Conservation (phyloP, 2,888 invertebrate species). For the Ditylenchus weischeri region DNA sequence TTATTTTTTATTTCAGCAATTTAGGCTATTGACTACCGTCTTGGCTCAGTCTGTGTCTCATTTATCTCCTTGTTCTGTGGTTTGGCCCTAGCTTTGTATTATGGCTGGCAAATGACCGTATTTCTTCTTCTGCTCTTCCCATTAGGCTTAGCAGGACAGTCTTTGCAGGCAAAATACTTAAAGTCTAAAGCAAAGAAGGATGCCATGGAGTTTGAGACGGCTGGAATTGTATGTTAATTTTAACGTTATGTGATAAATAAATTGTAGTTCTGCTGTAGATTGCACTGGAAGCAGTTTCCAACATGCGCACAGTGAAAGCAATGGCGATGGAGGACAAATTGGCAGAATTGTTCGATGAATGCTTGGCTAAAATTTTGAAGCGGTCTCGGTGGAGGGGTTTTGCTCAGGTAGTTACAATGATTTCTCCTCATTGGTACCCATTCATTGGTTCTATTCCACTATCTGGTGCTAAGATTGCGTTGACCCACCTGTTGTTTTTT, state of each 20-base stretch:
- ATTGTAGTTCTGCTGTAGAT: slow-evolving; percentile 58
- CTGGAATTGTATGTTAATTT: slow-evolving; percentile 1
- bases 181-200: slow-evolving; percentile 63
- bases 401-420: neutral
- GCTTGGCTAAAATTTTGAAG: slow-evolving; percentile 28
- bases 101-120: slow-evolving; percentile 62
- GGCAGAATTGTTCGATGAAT: slow-evolving; percentile 35
- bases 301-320: slow-evolving; percentile 61
- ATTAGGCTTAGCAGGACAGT: slow-evolving; percentile 58
- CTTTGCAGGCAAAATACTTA: slow-evolving; percentile 59
- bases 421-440: no score
- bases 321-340: slow-evolving; percentile 58
- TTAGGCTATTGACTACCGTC: slow-evolving; percentile 61
- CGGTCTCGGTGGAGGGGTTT: slow-evolving; percentile 19
- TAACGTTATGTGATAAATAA: slow-evolving; percentile 20
- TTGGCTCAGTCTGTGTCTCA: slow-evolving; percentile 60
- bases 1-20: slow-evolving; percentile 11
- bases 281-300: slow-evolving; percentile 60
- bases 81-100: slow-evolving; percentile 61
- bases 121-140: slow-evolving; percentile 61
- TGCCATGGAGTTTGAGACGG: slow-evolving; percentile 58
- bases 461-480: no score
- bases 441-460: no score
- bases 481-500: no score
- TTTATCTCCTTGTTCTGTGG: slow-evolving; percentile 60